Evolutionary conservation across 2,888 invertebrate species (phyloP), one percentile per base, ranked within the genome.

Genomic region (Heliconius ethilla): DNA sequence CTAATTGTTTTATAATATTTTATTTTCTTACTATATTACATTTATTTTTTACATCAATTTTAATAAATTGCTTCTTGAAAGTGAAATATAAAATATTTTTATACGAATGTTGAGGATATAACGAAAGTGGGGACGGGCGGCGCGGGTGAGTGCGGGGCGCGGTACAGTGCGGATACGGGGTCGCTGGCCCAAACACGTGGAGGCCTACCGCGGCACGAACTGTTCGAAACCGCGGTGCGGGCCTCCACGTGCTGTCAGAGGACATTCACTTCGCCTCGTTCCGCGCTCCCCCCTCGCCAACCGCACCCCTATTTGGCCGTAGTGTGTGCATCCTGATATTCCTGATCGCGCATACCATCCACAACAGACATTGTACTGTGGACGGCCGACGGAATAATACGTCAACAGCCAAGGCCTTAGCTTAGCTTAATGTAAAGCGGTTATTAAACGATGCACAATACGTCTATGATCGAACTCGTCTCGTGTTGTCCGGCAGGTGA

Each of bases 151-250:
- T 79, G 87, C 85, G 84, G 86, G 83, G 83, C 79, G 85, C 82
- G 86, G 85, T 85, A 86, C 83, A 85, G 87, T 85, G 88, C 87
- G 86, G 86, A 85, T 85, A 85, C 87, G 85, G 89, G 92, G 91
- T 90, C 91, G 90, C 88, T 90, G 89, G 88, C 90, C 90, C 87
- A 87, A 85, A 88, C 94, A 93, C 94, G 94, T 94, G 94, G 94
- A 92, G 94, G 93, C 94, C 87, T 88, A 93, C 94, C 89, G 90
- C 89, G 93, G 92, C 89, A 81, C 82, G 78, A 86, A 81, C 88
- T 85, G 85, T 89, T 82, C 85, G 89, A 87, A 89, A 90, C 93
- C 94, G 90, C 88, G 89, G 93, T 93, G 88, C 86, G 87, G 89
- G 93, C 94, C 94, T 93, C 94, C 94, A 93, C 94, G 94, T 93